Evolutionary conservation across 2,888 invertebrate species (phyloP).

Genomic region (Orchesellides sinensis): DNA sequence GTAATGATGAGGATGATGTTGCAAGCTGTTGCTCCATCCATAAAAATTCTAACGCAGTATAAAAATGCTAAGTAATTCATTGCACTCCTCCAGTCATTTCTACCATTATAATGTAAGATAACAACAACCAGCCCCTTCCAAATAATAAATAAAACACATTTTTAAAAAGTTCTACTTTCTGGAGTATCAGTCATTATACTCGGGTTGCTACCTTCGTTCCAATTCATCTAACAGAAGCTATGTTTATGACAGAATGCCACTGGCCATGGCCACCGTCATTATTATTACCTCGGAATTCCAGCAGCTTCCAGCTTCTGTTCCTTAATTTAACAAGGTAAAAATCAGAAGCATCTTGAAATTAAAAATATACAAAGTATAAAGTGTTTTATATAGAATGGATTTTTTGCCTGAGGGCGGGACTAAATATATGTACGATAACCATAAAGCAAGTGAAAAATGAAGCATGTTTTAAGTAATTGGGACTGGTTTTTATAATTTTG

Average conservation of each 20-base stretch:
- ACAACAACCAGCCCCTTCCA: neutral
- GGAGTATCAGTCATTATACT: constrained; percentile 18
- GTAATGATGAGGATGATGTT: constrained; percentile 39
- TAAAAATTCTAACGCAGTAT: constrained; percentile 40
- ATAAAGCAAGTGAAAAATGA: too few relatives aligned
- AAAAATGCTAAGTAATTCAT: constrained; percentile 53
- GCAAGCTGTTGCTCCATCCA: constrained; percentile 30
- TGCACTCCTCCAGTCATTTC: constrained; percentile 53
- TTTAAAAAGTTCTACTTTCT: neutral
- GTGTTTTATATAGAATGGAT: neutral
- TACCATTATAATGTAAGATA: neutral
- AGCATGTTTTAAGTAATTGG: constrained; percentile 3
- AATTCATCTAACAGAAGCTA: constrained; percentile 43
- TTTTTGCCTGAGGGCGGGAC: too few relatives aligned
- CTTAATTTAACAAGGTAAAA: constrained; percentile 18
- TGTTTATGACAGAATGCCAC: constrained; percentile 53
- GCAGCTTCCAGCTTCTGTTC: constrained; percentile 50
- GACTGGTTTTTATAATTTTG: constrained; percentile 14
- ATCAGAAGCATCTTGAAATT: constrained; percentile 27
- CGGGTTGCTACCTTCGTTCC: neutral
- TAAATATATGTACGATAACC: too few relatives aligned
- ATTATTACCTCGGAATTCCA: constrained; percentile 58
- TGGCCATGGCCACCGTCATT: constrained; percentile 51
- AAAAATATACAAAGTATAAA: neutral
- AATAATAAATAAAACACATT: neutral